These are phyloP conservation scores for Platynereis dumerilii DNA, from an alignment of 2,888 invertebrate genomes.

Conservation along the genomic window DNA sequence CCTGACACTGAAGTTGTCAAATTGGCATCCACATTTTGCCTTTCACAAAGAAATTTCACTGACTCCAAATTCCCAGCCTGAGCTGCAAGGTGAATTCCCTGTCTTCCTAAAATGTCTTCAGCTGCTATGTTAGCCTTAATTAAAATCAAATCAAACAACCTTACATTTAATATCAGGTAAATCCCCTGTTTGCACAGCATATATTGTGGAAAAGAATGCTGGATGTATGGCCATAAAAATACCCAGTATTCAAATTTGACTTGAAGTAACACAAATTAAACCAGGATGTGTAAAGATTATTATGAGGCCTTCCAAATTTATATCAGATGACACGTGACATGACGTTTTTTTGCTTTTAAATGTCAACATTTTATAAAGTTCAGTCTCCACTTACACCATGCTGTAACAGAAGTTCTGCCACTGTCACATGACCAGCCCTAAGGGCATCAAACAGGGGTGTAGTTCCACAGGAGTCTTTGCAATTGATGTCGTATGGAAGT, in stretches of 20 bases:
- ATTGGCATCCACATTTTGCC: not conserved
- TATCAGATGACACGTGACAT: too few relatives aligned
- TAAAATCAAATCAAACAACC: too few relatives aligned
- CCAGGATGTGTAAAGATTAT: too few relatives aligned
- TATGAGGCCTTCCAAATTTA: too few relatives aligned
- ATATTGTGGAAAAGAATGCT: too few relatives aligned
- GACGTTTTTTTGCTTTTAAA: too few relatives aligned
- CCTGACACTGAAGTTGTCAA: not conserved
- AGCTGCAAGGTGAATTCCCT: not conserved
- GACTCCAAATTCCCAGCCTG: not conserved
- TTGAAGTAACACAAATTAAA: too few relatives aligned
- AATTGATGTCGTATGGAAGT: not conserved
- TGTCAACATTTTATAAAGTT: too few relatives aligned
- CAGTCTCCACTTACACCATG: not conserved
- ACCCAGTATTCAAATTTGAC: too few relatives aligned
- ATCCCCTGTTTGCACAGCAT: too few relatives aligned
- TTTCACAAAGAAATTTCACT: not conserved
- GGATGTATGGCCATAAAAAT: too few relatives aligned
- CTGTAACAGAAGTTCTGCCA: not conserved
- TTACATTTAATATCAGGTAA: too few relatives aligned
- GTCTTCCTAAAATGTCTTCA: conserved; percentile 1
- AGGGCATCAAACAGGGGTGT: not conserved
- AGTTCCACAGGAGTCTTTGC: not conserved
- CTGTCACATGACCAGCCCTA: not conserved
- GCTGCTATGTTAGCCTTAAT: not conserved